These are phyloP conservation scores for Calameuta idolon DNA, from an alignment of 2,888 invertebrate species.

Conservation along the genomic window DNA sequence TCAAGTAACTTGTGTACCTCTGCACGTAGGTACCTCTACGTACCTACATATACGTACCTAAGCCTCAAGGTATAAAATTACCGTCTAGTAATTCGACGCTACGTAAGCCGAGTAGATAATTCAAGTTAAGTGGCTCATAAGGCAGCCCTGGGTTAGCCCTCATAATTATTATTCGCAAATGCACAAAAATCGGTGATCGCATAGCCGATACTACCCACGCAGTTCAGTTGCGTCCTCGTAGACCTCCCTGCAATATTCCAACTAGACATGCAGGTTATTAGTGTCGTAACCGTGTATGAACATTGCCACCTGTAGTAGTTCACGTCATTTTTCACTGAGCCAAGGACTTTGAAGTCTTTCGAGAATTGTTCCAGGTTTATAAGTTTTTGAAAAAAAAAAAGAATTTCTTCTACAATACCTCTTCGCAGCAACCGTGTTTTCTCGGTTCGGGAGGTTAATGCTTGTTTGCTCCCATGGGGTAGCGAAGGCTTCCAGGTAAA, in stretches of 20 bases:
- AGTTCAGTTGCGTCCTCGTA: not conserved
- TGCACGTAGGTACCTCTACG: not conserved
- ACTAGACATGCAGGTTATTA: not conserved
- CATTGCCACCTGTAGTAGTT: not conserved
- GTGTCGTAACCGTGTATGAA: not conserved
- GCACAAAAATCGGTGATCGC: not conserved
- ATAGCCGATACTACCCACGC: not conserved
- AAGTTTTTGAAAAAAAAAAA: not conserved
- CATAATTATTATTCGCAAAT: constrained; percentile 1
- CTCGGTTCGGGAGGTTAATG: not conserved
- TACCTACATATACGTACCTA: not conserved
- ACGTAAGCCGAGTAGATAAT: constrained; percentile 51
- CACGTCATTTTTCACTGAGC: not conserved
- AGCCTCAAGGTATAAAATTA: constrained; percentile 46
- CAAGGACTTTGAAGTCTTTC: not conserved
- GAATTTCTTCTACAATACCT: not conserved
- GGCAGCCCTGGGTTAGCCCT: not conserved
- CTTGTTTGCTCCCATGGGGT: not conserved
- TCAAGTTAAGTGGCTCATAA: constrained; percentile 42
- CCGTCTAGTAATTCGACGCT: constrained; percentile 45
- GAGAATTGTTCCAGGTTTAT: not conserved
- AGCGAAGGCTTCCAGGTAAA: not conserved
- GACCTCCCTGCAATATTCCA: not conserved
- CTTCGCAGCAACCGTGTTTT: not conserved
- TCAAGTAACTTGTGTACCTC: constrained; percentile 16